Evolutionary conservation across 2,113 vertebrate genomes (phyloP).

Genomic region (Gallinago media): DNA sequence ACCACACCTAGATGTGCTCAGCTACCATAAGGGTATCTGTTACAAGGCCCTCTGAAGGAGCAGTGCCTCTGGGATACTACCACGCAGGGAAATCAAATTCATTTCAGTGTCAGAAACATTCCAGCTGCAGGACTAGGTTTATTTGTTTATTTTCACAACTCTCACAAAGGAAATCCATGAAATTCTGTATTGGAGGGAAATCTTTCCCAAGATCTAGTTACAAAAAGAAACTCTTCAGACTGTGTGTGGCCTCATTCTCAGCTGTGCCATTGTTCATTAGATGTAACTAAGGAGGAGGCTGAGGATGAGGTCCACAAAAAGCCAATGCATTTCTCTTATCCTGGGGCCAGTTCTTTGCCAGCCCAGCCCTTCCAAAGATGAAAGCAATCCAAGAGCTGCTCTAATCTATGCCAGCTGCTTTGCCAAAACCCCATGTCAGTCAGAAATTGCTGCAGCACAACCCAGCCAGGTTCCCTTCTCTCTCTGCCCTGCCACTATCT

Average conservation of each 20-base stretch:
- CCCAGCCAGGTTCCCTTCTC: not conserved
- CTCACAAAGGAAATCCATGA: slow-evolving; percentile 45
- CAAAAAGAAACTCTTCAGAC: slow-evolving; percentile 24
- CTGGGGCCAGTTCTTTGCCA: slow-evolving; percentile 38
- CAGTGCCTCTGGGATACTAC: not conserved
- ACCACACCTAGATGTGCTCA: not conserved
- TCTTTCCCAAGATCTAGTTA: slow-evolving; percentile 63
- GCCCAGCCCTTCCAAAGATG: slow-evolving; percentile 48
- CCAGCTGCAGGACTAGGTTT: slow-evolving; percentile 20
- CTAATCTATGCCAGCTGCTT: slow-evolving; percentile 54
- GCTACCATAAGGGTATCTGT: not conserved
- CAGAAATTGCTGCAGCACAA: not conserved
- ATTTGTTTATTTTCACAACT: slow-evolving; percentile 56
- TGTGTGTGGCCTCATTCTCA: slow-evolving; percentile 66
- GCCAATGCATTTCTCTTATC: slow-evolving; percentile 25
- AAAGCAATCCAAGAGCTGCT: slow-evolving; percentile 14
- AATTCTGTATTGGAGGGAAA: slow-evolving; percentile 42
- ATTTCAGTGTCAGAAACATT: slow-evolving; percentile 22
- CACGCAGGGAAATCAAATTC: not conserved
- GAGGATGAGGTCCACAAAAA: slow-evolving; percentile 34
- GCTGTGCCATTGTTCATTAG: slow-evolving; percentile 56
- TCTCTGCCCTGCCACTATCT: not conserved
- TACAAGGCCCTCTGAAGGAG: not conserved
- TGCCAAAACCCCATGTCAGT: not conserved
- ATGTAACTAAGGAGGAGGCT: slow-evolving; percentile 40